Percentiles rank a stretch among this genome's conserved stretches.
These are phyloP conservation scores for Helarctos malayanus DNA, from an alignment of 2,797 vertebrate species.

Conservation along the genomic window DNA sequence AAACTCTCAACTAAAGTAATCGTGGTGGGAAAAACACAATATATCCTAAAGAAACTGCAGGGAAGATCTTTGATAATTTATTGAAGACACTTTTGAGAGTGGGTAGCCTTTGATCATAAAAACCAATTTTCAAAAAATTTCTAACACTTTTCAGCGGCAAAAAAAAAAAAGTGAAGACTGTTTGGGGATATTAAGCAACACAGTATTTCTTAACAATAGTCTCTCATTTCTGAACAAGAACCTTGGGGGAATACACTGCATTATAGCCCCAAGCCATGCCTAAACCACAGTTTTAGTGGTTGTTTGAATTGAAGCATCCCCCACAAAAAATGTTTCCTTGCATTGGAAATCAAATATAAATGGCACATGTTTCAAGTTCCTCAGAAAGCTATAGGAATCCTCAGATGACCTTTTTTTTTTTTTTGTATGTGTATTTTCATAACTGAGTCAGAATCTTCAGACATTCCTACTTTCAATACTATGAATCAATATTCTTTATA, in stretches of 20 bases:
- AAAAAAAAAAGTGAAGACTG: constrained; percentile 30
- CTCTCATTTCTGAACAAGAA: constrained; percentile 63
- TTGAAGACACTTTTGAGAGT: constrained; percentile 84
- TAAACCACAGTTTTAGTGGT: constrained; percentile 18
- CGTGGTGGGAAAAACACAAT: constrained; percentile 9
- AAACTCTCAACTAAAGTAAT: constrained; percentile 68
- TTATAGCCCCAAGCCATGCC: constrained; percentile 64
- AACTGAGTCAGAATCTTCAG: not conserved
- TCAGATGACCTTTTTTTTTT: not conserved
- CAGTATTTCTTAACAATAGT: constrained; percentile 60
- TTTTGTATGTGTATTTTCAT: not conserved
- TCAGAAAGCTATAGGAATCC: not conserved
- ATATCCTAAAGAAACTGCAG: constrained; percentile 79
- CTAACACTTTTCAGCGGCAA: constrained; percentile 34
- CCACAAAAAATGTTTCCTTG: constrained; percentile 64
- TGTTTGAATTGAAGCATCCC: constrained; percentile 49
- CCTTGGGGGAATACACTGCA: not conserved
- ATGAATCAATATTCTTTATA: not conserved
- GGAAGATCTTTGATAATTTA: constrained; percentile 85
- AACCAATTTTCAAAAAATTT: constrained; percentile 80
- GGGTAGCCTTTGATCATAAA: constrained; percentile 78
- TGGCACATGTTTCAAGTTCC: constrained; percentile 28
- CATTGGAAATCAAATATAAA: constrained; percentile 35
- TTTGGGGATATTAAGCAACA: constrained; percentile 67
- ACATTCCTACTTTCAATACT: not conserved